A percentile compares a stretch with the other conserved stretches of the same genome.
phyloP scores from a whole-genome alignment of 2,113 vertebrate genomes.

The Tiliqua scincoides region DNA sequence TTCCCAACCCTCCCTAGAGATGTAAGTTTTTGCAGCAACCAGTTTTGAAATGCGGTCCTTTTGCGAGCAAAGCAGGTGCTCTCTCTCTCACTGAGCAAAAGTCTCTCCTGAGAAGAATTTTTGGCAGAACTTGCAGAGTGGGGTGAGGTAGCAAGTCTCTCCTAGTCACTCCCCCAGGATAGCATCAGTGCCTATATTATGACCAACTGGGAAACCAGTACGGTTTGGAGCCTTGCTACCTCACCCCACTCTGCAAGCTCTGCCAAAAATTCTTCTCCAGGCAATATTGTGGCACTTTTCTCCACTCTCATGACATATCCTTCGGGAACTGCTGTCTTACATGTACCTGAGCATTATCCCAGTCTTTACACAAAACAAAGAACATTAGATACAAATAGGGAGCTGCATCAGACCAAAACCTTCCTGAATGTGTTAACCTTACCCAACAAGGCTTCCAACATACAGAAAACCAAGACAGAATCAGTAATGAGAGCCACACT shows the following conservation, averaged over 20 bases:
- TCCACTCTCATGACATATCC: background rate
- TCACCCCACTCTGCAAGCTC: background rate
- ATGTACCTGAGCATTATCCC: background rate
- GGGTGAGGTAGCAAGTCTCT: no score
- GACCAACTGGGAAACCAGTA: background rate
- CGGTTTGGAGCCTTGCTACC: background rate
- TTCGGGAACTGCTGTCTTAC: background rate
- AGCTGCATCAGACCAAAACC: background rate
- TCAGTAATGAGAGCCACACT: conserved; percentile 7
- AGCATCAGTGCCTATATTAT: background rate
- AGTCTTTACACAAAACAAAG: background rate
- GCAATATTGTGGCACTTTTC: background rate
- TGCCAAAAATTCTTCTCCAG: background rate
- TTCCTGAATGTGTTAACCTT: background rate
- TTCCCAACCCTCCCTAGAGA: no score
- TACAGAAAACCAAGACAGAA: conserved; percentile 1
- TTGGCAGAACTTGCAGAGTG: no score
- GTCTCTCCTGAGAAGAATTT: background rate
- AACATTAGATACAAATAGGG: conserved; percentile 16
- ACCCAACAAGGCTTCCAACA: background rate
- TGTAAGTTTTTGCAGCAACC: background rate
- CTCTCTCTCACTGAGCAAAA: background rate
- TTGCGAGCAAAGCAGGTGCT: no score
- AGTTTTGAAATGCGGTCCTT: background rate
- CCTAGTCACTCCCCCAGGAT: background rate